Base-by-base conservation (phyloP, 2,113 vertebrate species). In the Cavia porcellus region DNA sequence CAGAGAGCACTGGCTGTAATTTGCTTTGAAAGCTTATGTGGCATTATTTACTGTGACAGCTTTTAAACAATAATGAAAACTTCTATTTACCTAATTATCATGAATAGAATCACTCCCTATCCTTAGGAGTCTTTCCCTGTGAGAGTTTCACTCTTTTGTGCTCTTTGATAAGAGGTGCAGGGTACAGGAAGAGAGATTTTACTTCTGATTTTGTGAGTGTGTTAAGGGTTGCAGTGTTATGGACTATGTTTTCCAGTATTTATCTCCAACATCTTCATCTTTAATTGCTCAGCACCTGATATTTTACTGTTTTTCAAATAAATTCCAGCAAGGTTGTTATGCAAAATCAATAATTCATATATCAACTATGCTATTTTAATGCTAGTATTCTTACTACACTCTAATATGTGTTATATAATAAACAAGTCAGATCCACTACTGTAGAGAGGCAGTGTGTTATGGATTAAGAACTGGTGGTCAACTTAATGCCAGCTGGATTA, bases 371-470 rank as follows among this genome's bases (percentile, higher is more conserved):
- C 47, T 50, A 9, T 42, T 25, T 45, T 79, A 66, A 25, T 19
- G 11, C 5, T 5, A 35, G 45, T 19, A 57, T 66, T 22, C 62
- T 74, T 89, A 1, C 24, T 50, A 57, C 32, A 2, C 20, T 12
- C 72, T n/a, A 14, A 3, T 22, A 12, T 55, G 2, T 19, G 47
- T 30, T 14, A 1, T 6, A 5, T 17, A 42, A 15, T 1, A 30
- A 24, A n/a, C 13, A 14, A 17, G 8, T 38, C 30, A 35, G 1
- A 35, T 57, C 59, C 55, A 59, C 0, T 17, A 14, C 72, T 25
- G 12, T 74, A 52, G 9, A 52, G 55, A 79, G 24, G 10, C 14
- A 55, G 19, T 55, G 38, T 38, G 38, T 38, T 38, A 38, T 38
- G 38, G 38, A 38, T 38, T 38, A 38, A 38, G 38, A 38, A 38